phyloP scores from a whole-genome alignment of 1,140 invertebrate genomes.

The Heliconius congener region DNA sequence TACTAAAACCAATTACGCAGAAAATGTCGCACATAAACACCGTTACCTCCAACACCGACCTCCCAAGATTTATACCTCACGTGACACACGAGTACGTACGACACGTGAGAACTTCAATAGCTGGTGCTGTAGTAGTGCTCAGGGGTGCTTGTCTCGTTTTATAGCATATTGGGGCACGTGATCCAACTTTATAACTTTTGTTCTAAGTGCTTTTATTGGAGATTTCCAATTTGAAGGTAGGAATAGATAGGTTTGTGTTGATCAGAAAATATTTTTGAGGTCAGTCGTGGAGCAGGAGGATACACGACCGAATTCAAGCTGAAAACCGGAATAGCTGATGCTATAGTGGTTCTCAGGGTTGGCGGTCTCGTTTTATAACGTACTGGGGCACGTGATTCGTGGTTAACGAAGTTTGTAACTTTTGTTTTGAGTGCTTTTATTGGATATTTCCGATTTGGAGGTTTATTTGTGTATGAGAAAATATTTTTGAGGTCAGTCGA shows the following conservation, averaged over 20 bases:
- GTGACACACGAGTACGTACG: not conserved
- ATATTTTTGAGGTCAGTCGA: no score
- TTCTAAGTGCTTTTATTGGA: not conserved
- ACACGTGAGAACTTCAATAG: not conserved
- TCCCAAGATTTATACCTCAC: slow-evolving; percentile 10
- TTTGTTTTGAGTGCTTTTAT: not conserved
- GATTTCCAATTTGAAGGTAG: not conserved
- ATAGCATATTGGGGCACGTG: not conserved
- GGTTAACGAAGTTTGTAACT: not conserved
- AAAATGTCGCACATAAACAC: slow-evolving; percentile 31
- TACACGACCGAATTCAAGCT: not conserved
- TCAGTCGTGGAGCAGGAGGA: no score
- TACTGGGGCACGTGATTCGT: not conserved
- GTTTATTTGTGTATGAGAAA: not conserved
- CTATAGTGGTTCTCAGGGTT: not conserved
- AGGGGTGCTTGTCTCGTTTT: not conserved
- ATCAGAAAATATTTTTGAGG: no score
- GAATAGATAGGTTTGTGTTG: not conserved
- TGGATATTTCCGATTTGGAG: not conserved
- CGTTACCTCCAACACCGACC: not conserved
- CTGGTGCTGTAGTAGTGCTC: not conserved
- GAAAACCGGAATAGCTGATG: not conserved
- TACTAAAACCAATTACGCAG: slow-evolving; percentile 11
- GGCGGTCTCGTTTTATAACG: not conserved
- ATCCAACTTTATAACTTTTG: not conserved